Evolutionary conservation across 2,888 invertebrate species (phyloP).

Genomic region (Andricus curvator): DNA sequence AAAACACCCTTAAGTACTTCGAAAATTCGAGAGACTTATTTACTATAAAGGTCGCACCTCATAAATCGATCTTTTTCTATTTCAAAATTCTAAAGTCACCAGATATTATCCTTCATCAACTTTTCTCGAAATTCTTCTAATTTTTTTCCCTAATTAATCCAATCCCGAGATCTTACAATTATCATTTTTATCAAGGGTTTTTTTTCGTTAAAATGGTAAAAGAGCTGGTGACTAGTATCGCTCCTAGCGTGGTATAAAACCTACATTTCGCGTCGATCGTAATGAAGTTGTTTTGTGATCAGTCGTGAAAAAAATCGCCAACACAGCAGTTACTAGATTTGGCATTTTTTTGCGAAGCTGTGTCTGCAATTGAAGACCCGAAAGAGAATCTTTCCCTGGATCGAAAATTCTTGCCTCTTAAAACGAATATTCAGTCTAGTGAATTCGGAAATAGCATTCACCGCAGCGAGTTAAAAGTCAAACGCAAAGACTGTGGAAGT

Average conservation of each 20-base stretch:
- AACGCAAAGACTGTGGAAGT: constrained; percentile 12
- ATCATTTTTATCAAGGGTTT: neutral
- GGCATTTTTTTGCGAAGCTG: neutral
- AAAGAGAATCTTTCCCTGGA: neutral
- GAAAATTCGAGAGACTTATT: neutral
- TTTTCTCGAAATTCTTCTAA: neutral
- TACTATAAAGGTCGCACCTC: neutral
- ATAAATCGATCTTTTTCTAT: neutral
- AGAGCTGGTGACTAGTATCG: neutral
- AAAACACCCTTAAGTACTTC: neutral
- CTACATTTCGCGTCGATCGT: constrained; percentile 13
- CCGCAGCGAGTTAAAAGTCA: neutral
- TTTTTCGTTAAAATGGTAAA: constrained; percentile 5
- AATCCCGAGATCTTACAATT: neutral
- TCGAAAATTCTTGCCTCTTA: neutral
- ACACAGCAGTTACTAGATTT: constrained; percentile 33
- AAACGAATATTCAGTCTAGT: constrained; percentile 22
- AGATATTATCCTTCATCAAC: neutral
- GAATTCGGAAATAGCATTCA: constrained; percentile 1
- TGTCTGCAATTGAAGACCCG: constrained; percentile 1
- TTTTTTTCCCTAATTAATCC: neutral
- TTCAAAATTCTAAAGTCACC: neutral
- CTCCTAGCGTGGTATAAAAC: constrained; percentile 20
- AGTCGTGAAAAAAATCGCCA: constrained; percentile 14
- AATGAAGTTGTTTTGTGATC: constrained; percentile 20